Evolutionary conservation across 2,888 invertebrate genomes (phyloP).

Genomic region (Tenthredo livida): DNA sequence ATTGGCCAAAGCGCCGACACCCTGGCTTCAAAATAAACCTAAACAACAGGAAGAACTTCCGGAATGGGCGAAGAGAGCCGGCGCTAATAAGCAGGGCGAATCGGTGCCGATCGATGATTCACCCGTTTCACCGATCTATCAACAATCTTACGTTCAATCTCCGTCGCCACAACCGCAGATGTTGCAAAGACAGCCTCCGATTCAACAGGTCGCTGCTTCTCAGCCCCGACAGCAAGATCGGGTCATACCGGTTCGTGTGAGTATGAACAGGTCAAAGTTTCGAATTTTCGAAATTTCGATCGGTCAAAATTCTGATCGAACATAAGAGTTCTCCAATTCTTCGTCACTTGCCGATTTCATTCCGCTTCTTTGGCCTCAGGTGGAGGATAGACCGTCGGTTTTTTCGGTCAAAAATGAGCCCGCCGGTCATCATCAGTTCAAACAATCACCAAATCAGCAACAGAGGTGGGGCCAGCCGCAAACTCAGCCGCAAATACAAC

Average conservation of each 20-base stretch:
- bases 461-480: conserved; percentile 73
- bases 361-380: conserved; percentile 60
- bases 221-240: conserved; percentile 66
- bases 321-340: too few relatives aligned
- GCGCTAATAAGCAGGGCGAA: conserved; percentile 63
- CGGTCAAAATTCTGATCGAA: not conserved
- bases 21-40: conserved; percentile 80
- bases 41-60: conserved; percentile 78
- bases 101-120: conserved; percentile 51
- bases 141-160: conserved; percentile 62
- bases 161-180: conserved; percentile 58
- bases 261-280: conserved; percentile 39
- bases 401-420: conserved; percentile 70
- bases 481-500: conserved; percentile 62
- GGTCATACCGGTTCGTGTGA: conserved; percentile 69
- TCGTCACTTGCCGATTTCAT: too few relatives aligned
- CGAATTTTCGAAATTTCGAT: not conserved
- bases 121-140: conserved; percentile 73
- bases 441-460: conserved; percentile 71
- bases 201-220: conserved; percentile 61
- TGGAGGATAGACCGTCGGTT: conserved; percentile 76
- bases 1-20: conserved; percentile 82
- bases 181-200: conserved; percentile 55
- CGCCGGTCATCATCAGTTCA: conserved; percentile 72
- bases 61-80: conserved; percentile 78